These are phyloP conservation scores for Erebia aethiops DNA, from an alignment of 2,888 invertebrate species.

Conservation along the genomic window DNA sequence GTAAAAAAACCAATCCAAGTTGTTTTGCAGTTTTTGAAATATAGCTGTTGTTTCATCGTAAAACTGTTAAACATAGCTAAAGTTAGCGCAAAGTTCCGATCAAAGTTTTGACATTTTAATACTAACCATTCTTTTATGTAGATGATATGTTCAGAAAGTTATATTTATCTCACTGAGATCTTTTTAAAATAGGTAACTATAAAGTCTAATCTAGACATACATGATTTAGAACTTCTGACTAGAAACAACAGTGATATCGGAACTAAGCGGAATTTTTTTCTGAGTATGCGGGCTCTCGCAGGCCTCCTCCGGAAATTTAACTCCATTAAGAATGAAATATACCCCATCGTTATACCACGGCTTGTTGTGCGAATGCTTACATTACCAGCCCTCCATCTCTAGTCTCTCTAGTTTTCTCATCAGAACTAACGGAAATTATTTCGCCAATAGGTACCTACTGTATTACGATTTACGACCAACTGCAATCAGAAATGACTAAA, in stretches of 20 bases:
- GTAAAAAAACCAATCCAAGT: conserved; percentile 81
- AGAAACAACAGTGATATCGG: conserved; percentile 5
- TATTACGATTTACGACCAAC: conserved; percentile 75
- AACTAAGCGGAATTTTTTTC: conserved; percentile 63
- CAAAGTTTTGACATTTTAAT: conserved; percentile 43
- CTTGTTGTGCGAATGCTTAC: conserved; percentile 80
- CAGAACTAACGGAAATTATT: conserved; percentile 81
- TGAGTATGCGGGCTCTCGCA: conserved; percentile 78
- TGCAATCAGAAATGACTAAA: conserved; percentile 78
- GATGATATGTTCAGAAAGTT: not conserved
- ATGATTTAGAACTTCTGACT: not conserved
- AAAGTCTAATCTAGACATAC: not conserved
- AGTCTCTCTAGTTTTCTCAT: conserved; percentile 83
- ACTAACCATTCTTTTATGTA: conserved; percentile 22
- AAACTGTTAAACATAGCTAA: conserved; percentile 62
- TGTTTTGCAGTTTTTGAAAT: conserved; percentile 77
- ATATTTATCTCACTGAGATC: conserved; percentile 4
- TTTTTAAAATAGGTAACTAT: not conserved
- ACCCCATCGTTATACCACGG: conserved; percentile 78
- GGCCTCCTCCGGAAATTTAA: conserved; percentile 80
- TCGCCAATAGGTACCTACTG: conserved; percentile 75
- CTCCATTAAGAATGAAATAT: conserved; percentile 83
- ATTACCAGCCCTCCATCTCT: conserved; percentile 77
- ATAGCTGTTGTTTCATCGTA: conserved; percentile 77
- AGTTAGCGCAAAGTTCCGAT: conserved; percentile 18